Evolutionary conservation across 2,113 vertebrate genomes (phyloP), one percentile per base, ranked within the genome.

Genomic region (Otis tarda): DNA sequence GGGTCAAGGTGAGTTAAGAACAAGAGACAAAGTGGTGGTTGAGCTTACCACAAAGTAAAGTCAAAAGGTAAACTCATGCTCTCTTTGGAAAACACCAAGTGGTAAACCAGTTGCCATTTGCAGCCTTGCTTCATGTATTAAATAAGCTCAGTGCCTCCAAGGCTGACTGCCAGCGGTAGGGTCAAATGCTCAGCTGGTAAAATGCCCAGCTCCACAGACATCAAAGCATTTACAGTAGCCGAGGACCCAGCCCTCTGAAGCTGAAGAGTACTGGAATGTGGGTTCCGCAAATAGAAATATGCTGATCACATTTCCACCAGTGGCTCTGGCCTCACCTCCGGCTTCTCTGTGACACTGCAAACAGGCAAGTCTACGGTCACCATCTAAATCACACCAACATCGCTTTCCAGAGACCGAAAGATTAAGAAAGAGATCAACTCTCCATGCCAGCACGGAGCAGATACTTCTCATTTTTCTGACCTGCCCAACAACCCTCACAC

Each of bases 21-120:
- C 37, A 41, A 11, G 13, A 83, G 63, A 30, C 7, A 20, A 7
- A 52, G 45, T 2, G 65, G 35, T 0, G 0, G 4, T 1, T 84
- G 43, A 43, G 31, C 21, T 56, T 27, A 12, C 64, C 35, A 9
- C 37, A 91, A 16, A 60, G 56, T 45, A 13, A 65, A 63, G 28
- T 7, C 43, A 30, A 52, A 56, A 68, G 31, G 64, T 7, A 75
- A 78, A 89, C 6, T 25, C 28, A 5, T 0, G 33, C 10, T 59
- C 3, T 41, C 43, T 8, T 75, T 82, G 53, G 83, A 57, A 83
- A 83, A 67, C 60, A 86, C 7, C 43, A 33, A 52, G 12, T 31
- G 57, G 50, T 49, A 57, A 88, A 74, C 9, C 28, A 22, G 49
- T 2, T 71, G 65, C 74, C 67, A 75, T 47, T 27, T 75, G 70